A percentile compares a stretch with the other conserved stretches of the same genome.
Conservation (phyloP, 2,888 invertebrate species). For the Cheilosia soror region DNA sequence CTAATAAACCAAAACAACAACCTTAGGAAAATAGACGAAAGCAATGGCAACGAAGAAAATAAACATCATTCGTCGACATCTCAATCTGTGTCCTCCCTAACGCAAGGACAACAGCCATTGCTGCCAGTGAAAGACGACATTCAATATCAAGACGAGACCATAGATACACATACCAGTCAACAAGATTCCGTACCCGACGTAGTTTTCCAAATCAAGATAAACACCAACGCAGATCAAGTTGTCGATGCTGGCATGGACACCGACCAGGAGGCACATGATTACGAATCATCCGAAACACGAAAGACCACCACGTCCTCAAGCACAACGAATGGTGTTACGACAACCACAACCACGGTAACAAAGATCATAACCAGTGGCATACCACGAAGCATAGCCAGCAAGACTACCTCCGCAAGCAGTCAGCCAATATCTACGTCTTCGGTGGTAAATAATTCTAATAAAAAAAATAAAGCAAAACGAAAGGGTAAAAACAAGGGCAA, state of each 20-base stretch:
- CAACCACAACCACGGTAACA: slow-evolving; percentile 82
- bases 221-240: slow-evolving; percentile 45
- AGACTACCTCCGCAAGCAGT: slow-evolving; percentile 11
- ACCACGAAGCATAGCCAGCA: slow-evolving; percentile 77
- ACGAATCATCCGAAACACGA: slow-evolving; percentile 62
- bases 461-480: slow-evolving; percentile 60
- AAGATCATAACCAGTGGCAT: slow-evolving; percentile 82
- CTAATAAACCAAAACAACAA: slow-evolving; percentile 73
- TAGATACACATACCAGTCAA: slow-evolving; percentile 7
- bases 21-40: slow-evolving; percentile 50
- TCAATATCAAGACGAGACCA: slow-evolving; percentile 48
- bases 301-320: slow-evolving; percentile 80
- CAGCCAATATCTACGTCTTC: slow-evolving; percentile 40
- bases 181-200: slow-evolving; percentile 23
- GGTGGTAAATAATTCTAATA: slow-evolving; percentile 54
- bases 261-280: slow-evolving; percentile 40
- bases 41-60: slow-evolving; percentile 55
- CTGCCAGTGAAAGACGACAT: slow-evolving; percentile 36
- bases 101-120: slow-evolving; percentile 33
- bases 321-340: slow-evolving; percentile 79
- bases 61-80: slow-evolving; percentile 49
- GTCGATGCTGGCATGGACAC: slow-evolving; percentile 25
- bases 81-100: slow-evolving; percentile 1
- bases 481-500: slow-evolving; percentile 61
- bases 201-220: slow-evolving; percentile 45